Evolutionary conservation across 2,113 vertebrate genomes (phyloP), one percentile per base, ranked within the genome.

Genomic region (Rhineura floridana): DNA sequence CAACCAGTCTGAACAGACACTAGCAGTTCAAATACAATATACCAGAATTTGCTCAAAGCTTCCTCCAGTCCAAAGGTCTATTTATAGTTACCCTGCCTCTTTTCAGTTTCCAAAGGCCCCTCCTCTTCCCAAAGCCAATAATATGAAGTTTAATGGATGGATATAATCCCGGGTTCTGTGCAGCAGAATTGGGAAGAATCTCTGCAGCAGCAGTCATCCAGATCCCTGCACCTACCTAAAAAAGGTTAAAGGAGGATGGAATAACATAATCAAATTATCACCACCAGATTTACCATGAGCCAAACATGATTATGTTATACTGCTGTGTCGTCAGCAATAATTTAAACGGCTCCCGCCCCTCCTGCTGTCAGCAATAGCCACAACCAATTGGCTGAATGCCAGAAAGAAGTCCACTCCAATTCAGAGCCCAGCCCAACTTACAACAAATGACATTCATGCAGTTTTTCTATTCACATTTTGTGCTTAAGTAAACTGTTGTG

Each of bases 31-130:
- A 89, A 90, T 88, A 90, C 81, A 94, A 91, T 72, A 91, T 7
- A 83, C 81, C 92, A 95, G 91, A 89, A 88, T 95, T 93, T 86
- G 89, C 90, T 94, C 91, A 94, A 93, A 95, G 88, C 90, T 86
- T 93, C 25, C 90, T 90, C 94, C 91, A 95, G 92, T 91, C 92
- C 5, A 0, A 89, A 87, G 83, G 86, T 91, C 93, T 96, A 95
- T 96, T 96, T 94, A 95, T 95, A 95, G 92, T 81, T 79, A 70
- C 78, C 73, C 73, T 87, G 87, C 48, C 90, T 89, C 92, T 73
- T 86, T 79, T 92, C 86, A 91, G 89, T 93, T 96, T 93, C 91
- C 93, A 1, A 6, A 83, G 88, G 85, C 80, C 85, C 90, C 89
- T 93, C 86, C 91, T 91, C 83, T 83, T 90, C 84, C 36, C 89